Conservation (phyloP, 2,888 invertebrate genomes). For the Pasiphila rectangulata region DNA sequence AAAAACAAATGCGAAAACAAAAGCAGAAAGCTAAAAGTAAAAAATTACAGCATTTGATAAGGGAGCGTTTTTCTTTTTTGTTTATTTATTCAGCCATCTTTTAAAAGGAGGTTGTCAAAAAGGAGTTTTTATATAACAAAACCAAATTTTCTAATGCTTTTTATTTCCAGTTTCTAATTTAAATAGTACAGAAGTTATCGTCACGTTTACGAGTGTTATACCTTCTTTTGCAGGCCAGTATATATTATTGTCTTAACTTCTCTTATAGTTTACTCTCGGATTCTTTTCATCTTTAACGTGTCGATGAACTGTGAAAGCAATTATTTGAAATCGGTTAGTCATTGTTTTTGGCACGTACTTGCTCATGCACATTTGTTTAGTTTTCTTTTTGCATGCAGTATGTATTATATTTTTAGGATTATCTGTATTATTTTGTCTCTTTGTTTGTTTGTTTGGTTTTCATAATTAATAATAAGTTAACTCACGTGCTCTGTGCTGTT, state of each 20-base stretch:
- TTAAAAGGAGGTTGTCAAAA: too few relatives aligned
- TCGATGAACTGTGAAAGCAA: constrained; percentile 19
- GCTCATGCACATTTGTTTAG: constrained; percentile 12
- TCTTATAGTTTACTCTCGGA: constrained; percentile 22
- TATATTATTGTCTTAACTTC: constrained; percentile 33
- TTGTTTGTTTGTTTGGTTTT: constrained; percentile 7
- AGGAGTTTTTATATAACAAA: too few relatives aligned
- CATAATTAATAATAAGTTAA: constrained; percentile 2
- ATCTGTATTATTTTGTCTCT: constrained; percentile 9
- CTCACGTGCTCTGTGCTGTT: constrained; percentile 13
- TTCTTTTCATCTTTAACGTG: constrained; percentile 13
- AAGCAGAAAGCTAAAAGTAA: too few relatives aligned
- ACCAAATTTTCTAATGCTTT: too few relatives aligned
- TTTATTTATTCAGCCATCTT: too few relatives aligned
- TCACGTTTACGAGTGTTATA: too few relatives aligned
- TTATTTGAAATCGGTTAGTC: constrained; percentile 17
- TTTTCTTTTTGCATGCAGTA: constrained; percentile 19
- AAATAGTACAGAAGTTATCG: too few relatives aligned
- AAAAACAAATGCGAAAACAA: too few relatives aligned
- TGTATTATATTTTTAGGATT: constrained; percentile 7
- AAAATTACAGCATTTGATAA: too few relatives aligned
- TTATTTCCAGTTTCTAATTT: too few relatives aligned
- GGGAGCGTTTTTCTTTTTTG: too few relatives aligned
- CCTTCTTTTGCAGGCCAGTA: too few relatives aligned
- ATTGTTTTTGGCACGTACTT: constrained; percentile 22